Evolutionary conservation across 2,888 invertebrate species (phyloP).

Genomic region (Dysmachus trigonus): DNA sequence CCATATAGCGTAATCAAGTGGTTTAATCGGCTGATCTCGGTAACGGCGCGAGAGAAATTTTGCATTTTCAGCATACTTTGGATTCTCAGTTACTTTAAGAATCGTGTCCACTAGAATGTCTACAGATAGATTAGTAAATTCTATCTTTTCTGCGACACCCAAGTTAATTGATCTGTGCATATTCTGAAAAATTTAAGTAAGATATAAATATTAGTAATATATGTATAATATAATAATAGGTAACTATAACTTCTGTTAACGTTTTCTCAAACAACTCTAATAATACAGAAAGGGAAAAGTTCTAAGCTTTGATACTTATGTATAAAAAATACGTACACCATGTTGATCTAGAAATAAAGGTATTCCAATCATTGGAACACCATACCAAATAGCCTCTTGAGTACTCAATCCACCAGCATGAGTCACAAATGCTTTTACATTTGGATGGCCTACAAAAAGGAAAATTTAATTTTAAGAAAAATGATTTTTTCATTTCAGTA

Average conservation of each 20-base stretch:
- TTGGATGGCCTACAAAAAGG: slow-evolving; percentile 53
- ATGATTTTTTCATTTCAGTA: not conserved
- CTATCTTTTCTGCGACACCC: not conserved
- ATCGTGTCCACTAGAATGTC: slow-evolving; percentile 48
- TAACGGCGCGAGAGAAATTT: slow-evolving; percentile 63
- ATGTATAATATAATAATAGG: not conserved
- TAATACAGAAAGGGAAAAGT: no score
- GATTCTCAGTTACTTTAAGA: slow-evolving; percentile 48
- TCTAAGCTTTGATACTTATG: no score
- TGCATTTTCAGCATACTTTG: slow-evolving; percentile 54
- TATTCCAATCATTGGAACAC: slow-evolving; percentile 58
- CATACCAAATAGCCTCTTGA: slow-evolving; percentile 58
- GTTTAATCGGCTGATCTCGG: slow-evolving; percentile 66
- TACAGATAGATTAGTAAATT: slow-evolving; percentile 13
- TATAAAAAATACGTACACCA: slow-evolving; percentile 45
- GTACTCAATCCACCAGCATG: slow-evolving; percentile 58
- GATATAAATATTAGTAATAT: not conserved
- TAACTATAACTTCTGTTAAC: no score
- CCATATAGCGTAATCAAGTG: slow-evolving; percentile 68
- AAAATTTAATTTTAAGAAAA: not conserved
- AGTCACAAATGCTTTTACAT: slow-evolving; percentile 56
- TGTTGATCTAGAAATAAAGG: slow-evolving; percentile 57
- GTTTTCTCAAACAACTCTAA: no score
- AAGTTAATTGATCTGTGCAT: not conserved
- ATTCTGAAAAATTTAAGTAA: slow-evolving; percentile 25